These are phyloP conservation scores for Saimiri boliviensis DNA, from an alignment of 2,113 vertebrate genomes.

Conservation along the genomic window DNA sequence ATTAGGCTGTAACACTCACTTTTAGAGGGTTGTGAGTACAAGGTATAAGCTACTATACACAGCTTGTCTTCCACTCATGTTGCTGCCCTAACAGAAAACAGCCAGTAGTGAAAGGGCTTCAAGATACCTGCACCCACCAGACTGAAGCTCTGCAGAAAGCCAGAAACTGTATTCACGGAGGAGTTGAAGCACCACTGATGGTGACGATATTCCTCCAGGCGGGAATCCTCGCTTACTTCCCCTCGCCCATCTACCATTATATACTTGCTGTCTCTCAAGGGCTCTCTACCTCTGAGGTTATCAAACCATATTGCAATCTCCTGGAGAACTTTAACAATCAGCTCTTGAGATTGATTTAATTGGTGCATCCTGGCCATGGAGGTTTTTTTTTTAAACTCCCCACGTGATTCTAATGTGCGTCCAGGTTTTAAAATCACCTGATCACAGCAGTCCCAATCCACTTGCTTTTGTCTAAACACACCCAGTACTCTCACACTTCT, in stretches of 20 bases:
- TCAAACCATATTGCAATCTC: neutral
- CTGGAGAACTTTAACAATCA: neutral
- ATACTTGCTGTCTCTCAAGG: neutral
- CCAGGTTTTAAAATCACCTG: neutral
- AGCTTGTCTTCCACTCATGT: neutral
- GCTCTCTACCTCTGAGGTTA: neutral
- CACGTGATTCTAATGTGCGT: neutral
- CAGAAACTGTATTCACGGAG: neutral
- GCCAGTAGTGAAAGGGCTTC: neutral
- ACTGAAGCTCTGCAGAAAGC: neutral
- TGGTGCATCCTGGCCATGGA: neutral
- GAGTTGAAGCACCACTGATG: neutral
- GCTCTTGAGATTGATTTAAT: neutral
- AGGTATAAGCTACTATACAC: neutral
- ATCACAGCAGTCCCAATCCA: too few relatives aligned
- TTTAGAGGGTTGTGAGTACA: neutral
- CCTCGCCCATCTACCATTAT: neutral
- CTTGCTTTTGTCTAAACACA: neutral
- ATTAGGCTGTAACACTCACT: neutral
- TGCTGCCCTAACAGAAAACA: neutral
- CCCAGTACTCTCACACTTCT: neutral
- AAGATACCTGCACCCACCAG: neutral
- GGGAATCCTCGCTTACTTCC: neutral
- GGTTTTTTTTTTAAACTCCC: neutral
- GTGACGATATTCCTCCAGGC: neutral